Evolutionary conservation across 2,888 invertebrate species (phyloP), one percentile per base, ranked within the genome.

Genomic region (Crioceris asparagi): DNA sequence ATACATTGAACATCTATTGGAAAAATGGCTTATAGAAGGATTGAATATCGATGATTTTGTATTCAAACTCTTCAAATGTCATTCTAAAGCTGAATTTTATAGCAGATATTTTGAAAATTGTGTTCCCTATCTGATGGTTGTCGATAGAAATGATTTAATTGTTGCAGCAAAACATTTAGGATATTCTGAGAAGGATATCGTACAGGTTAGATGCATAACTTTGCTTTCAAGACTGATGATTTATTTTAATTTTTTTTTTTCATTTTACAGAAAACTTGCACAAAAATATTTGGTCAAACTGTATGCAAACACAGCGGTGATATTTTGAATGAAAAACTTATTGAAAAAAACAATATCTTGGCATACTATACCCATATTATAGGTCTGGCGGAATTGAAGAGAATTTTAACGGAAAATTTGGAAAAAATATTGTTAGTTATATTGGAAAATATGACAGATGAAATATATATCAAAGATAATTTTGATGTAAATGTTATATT

Each of bases 1-100:
- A 35, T 67, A 72, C 46, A 53, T 67, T 39, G 64, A 65, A 33
- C 68, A 67, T 63, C 41, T 74, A 12, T 53, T 74, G n/a, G 57
- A 67, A 1, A 62, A 56, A 41, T 64, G 64, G 63, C 38, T 54
- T 16, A 43, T 36, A 12, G 46, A 51, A 18, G 47, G 47, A 6
- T 50, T 46, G 38, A 32, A 37, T 16, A 48, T 64, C 6, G 50
- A 58, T 39, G 48, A 57, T 21, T 64, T 69, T 46, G 67, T 65
- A 3, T 64, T 55, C 45, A 40, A 42, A 11, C 48, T 68, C 21
- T 57, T 66, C 16, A 56, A 55, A 12, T 64, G 59, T 43, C 37
- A 45, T 3, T 52, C 44, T 7, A 56, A 62, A 36, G 47, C 53
- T 5, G 57, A 66, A 15, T 72, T 74, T 50, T 67, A 61, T 36